phyloP scores from a whole-genome alignment of 35 echinoderm and acorn worm genomes.

The Patiria miniata region DNA sequence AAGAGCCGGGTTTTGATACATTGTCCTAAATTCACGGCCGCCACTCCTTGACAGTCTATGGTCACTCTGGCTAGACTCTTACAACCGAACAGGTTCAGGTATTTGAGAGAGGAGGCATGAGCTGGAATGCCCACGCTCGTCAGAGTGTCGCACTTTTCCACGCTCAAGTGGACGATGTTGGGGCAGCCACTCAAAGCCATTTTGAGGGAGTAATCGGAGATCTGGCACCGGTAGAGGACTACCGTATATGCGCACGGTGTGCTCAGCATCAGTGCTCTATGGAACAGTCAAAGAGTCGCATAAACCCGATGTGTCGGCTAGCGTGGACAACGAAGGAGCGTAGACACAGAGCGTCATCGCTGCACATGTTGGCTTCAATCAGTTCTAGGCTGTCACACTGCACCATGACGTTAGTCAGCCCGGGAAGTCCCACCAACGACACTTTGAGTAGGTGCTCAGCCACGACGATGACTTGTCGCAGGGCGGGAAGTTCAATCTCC shows the following conservation, averaged over 20 bases:
- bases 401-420: conserved; percentile 64
- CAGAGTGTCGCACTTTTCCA: conserved; percentile 81
- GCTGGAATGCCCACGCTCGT: conserved; percentile 44
- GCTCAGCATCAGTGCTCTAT: conserved; percentile 71
- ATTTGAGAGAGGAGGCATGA: conserved; percentile 48
- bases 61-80: conserved; percentile 46
- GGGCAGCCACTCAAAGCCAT: conserved; percentile 75
- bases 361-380: conserved; percentile 76
- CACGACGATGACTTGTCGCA: conserved; percentile 64
- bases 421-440: conserved; percentile 51
- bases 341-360: conserved; percentile 61
- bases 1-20: conserved; percentile 55
- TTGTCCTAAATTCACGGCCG: conserved; percentile 76
- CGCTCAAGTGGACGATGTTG: conserved; percentile 73
- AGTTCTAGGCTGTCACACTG: conserved; percentile 78
- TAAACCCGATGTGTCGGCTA: conserved; percentile 40
- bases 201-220: conserved; percentile 83
- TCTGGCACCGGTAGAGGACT: conserved; percentile 84
- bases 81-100: conserved; percentile 88
- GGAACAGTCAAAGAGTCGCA: conserved; percentile 85
- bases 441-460: conserved; percentile 74
- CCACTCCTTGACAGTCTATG: conserved; percentile 55
- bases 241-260: conserved; percentile 59
- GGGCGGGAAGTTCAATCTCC: conserved; percentile 59
- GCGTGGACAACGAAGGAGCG: conserved; percentile 84